Percentiles rank a stretch among this genome's conserved stretches.
Evolutionary conservation across 2,888 invertebrate genomes (phyloP).

Genomic region (Halictus quadricinctus): DNA sequence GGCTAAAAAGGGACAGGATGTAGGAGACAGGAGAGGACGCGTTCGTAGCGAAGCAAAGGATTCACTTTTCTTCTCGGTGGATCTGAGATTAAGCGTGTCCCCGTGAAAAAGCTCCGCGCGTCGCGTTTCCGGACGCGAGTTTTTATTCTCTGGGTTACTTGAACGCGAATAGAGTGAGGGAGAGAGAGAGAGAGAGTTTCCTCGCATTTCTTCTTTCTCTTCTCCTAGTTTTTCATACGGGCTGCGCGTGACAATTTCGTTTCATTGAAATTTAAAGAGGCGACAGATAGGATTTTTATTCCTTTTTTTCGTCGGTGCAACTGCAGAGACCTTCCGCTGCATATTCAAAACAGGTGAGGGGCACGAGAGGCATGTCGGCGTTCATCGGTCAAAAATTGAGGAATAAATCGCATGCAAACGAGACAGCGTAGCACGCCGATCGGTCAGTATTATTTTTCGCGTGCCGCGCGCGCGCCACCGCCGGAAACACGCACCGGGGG

Average conservation of each 20-base stretch:
- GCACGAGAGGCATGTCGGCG: background rate
- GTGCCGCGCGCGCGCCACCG: background rate
- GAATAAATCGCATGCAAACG: conserved; percentile 20
- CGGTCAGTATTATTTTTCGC: conserved; percentile 44
- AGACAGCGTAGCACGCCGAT: conserved; percentile 6
- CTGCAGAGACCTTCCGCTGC: background rate
- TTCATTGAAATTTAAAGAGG: conserved; percentile 6
- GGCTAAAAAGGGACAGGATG: conserved; percentile 4
- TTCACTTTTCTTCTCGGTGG: conserved; percentile 25
- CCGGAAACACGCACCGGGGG: conserved; percentile 14
- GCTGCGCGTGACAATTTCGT: background rate
- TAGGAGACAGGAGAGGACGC: conserved; percentile 9
- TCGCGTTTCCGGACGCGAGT: conserved; percentile 9
- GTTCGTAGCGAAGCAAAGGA: conserved; percentile 18
- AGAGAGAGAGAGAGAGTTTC: background rate
- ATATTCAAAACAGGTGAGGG: background rate
- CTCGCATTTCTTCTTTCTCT: background rate
- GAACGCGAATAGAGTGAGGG: background rate
- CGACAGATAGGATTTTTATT: background rate
- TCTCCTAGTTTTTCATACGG: background rate
- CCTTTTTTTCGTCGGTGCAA: background rate
- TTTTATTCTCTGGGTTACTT: background rate
- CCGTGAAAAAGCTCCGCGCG: conserved; percentile 12
- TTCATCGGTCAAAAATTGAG: conserved; percentile 7
- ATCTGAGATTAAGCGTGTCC: conserved; percentile 29